Base-by-base conservation (phyloP, 2,797 vertebrate genomes). In the Leucoraja ocellata region DNA sequence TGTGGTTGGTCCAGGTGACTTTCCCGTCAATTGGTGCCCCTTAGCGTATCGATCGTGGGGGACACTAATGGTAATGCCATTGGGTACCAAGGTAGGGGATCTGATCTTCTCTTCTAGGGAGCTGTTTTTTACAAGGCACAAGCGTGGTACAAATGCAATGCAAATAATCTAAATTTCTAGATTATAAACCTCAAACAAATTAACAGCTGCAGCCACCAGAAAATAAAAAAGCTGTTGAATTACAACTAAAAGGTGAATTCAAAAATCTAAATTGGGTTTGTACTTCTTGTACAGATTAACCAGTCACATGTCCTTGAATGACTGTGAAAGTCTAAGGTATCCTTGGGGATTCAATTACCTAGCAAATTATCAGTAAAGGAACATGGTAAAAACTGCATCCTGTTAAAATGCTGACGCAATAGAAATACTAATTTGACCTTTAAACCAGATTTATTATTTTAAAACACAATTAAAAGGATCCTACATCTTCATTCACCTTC, bases 391-490 rank as follows among this genome's bases (percentile, higher is more conserved):
- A 91, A 91, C 32, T 0, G 18, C 8, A 13, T 83, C 25, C 3
- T 46, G 10, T 39, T 91, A 25, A 71, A 73, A 8, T 32, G 28
- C 13, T 73, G 18, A 91, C 65, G 28, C 68, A 88, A 16, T 0
- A 25, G 71, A 84, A 91, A 91, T 71, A 71, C 16, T n/a, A 86
- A 86, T n/a, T 28, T 86, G 25, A 86, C 83, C 58, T n/a, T 61
- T 61, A 63, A 86, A n/a, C 58, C 63, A 21, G 7, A 86, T 86
- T 86, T 63, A 63, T 86, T 61, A 63, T 28, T 28, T 61, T 23
- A 73, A 73, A 91, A 73, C 10, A 10, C 3, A 91, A 91, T 39
- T 73, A 39, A 71, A 13, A 63, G 8, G 18, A 63, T 63, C 8
- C 25, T 13, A 71, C 21, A 1, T 36, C 21, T 73, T 46, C 36